Percentiles rank a stretch among this genome's conserved stretches.
Conservation (phyloP, 2,888 invertebrate genomes). For the Drymonia ruficornis region DNA sequence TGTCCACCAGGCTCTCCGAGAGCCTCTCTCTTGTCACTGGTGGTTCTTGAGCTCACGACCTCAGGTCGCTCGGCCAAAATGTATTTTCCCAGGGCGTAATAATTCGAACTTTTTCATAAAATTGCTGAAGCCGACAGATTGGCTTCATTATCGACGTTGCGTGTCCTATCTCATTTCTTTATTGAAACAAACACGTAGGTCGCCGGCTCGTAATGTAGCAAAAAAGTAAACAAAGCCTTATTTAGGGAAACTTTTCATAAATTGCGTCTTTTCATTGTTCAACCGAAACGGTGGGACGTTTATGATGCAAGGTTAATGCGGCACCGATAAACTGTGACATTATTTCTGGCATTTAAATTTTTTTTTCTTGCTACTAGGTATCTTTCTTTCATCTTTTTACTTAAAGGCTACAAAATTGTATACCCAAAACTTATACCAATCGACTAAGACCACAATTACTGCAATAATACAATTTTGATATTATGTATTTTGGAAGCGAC, state of each 20-base stretch:
- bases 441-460: too few species aligned
- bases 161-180: slow-evolving; percentile 53
- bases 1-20: too few species aligned
- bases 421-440: too few species aligned
- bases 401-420: too few species aligned
- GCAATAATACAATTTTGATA: too few species aligned
- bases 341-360: background rate
- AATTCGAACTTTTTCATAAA: slow-evolving; percentile 9
- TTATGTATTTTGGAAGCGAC: too few species aligned
- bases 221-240: slow-evolving; percentile 55
- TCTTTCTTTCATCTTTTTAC: too few species aligned
- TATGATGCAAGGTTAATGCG: slow-evolving; percentile 6
- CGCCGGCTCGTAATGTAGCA: slow-evolving; percentile 40
- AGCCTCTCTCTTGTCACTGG: too few species aligned
- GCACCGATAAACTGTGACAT: slow-evolving; percentile 2
- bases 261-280: slow-evolving; percentile 32
- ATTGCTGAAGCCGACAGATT: slow-evolving; percentile 36
- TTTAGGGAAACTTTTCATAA: slow-evolving; percentile 41
- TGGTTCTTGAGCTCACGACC: too few species aligned
- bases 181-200: slow-evolving; percentile 53
- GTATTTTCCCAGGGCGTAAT: too few species aligned
- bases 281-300: slow-evolving; percentile 8
- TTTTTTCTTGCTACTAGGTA: background rate
- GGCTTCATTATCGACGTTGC: slow-evolving; percentile 49
- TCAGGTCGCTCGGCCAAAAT: too few species aligned